A percentile compares a stretch with the other conserved stretches of the same genome.
phyloP scores from a whole-genome alignment of 2,113 vertebrate species.

The Pimephales promelas region DNA sequence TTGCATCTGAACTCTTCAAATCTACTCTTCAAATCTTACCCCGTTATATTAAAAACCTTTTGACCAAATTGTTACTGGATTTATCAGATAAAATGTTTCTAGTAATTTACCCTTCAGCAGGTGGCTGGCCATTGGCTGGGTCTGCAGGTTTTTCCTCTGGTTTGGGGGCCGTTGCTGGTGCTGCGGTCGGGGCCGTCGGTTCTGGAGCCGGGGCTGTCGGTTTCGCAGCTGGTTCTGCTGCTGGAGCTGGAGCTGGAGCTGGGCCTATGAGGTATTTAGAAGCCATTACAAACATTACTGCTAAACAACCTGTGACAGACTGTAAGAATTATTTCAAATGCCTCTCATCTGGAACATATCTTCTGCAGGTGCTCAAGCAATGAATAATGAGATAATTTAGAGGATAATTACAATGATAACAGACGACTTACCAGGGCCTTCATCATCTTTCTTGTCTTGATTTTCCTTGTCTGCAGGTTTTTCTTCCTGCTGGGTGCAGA shows the following conservation, averaged over 20 bases:
- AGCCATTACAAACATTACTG: neutral
- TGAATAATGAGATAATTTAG: conserved; percentile 17
- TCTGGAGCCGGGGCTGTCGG: neutral
- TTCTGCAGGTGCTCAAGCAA: conserved; percentile 16
- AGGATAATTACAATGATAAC: conserved; percentile 40
- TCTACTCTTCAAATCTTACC: too few species aligned
- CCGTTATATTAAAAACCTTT: neutral
- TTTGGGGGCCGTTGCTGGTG: conserved; percentile 24
- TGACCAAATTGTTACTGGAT: neutral
- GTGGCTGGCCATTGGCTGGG: neutral
- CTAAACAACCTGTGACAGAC: neutral
- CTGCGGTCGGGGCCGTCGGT: conserved; percentile 1
- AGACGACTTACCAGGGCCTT: conserved; percentile 63
- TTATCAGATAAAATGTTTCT: neutral
- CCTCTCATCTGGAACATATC: conserved; percentile 37
- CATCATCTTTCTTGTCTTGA: conserved; percentile 64
- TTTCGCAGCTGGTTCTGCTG: neutral
- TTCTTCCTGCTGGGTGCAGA: conserved; percentile 60
- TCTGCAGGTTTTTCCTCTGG: conserved; percentile 37
- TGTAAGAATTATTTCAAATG: conserved; percentile 13
- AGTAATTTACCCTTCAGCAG: conserved; percentile 46
- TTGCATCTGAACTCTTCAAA: too few species aligned
- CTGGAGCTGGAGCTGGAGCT: neutral
- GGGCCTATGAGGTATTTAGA: conserved; percentile 8
- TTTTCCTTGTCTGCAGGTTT: conserved; percentile 64